These are phyloP conservation scores for Mnemiopsis leidyi DNA, from an alignment of 37 sponge, comb jelly and placozoan genomes.

Conservation along the genomic window DNA sequence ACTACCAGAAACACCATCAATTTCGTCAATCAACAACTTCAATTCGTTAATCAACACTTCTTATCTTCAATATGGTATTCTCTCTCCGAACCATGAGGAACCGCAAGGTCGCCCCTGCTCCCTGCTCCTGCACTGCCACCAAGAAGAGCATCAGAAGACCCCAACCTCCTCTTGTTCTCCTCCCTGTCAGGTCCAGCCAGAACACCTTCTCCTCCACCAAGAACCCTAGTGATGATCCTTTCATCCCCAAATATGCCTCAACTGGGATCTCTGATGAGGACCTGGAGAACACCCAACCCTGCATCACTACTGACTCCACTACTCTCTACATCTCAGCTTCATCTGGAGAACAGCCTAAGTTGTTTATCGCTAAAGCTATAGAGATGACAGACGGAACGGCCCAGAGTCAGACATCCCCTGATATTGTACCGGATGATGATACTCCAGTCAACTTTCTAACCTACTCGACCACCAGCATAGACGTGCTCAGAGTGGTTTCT, in stretches of 20 bases:
- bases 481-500: not conserved
- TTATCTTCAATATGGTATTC: not conserved
- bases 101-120: constrained; percentile 19
- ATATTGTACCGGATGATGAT: not conserved
- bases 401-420: not conserved
- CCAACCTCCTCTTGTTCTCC: not conserved
- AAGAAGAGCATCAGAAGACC: not conserved
- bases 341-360: not conserved
- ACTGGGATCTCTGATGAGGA: constrained; percentile 59
- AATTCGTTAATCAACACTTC: not conserved
- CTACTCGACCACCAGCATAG: not conserved
- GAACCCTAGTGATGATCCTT: not conserved
- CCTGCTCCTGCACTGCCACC: not conserved
- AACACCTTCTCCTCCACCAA: not conserved
- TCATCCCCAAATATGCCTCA: constrained; percentile 49
- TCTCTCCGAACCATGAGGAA: not conserved
- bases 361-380: not conserved
- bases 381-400: not conserved
- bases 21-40: not conserved
- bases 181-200: not conserved
- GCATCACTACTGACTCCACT: not conserved
- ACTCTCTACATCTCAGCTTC: constrained; percentile 1
- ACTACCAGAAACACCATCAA: not conserved
- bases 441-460: not conserved
- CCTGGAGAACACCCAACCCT: not conserved